Evolutionary conservation across 2,113 vertebrate species (phyloP).

Genomic region (Bagarius yarrelli): DNA sequence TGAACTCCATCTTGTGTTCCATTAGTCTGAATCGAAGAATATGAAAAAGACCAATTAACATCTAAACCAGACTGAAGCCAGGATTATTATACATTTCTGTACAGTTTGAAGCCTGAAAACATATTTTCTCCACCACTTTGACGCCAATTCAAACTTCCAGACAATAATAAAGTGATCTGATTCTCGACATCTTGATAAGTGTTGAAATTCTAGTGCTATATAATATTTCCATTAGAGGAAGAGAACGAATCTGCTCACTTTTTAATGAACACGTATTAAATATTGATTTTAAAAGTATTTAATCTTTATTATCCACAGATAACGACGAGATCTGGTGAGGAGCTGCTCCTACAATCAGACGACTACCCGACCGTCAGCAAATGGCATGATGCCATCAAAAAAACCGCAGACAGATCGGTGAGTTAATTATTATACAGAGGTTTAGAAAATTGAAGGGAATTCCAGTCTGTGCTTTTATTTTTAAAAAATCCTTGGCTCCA

Average conservation of each 20-base stretch:
- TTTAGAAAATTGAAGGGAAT: not conserved
- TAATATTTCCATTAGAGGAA: not conserved
- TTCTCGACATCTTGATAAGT: not conserved
- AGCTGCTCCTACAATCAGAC: constrained; percentile 84
- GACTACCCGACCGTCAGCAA: constrained; percentile 79
- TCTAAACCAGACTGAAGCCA: not conserved
- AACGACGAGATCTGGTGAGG: constrained; percentile 80
- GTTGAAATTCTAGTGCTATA: not conserved
- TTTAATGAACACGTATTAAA: not conserved
- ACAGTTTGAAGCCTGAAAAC: not conserved
- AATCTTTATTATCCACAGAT: constrained; percentile 64
- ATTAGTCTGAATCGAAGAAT: too few relatives aligned
- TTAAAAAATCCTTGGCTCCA: not conserved
- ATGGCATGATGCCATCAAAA: constrained; percentile 86
- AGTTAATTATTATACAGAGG: constrained; percentile 52
- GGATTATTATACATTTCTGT: too few relatives aligned
- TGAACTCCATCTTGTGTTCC: not conserved
- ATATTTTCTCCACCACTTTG: not conserved
- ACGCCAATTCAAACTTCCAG: not conserved
- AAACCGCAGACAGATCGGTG: constrained; percentile 82
- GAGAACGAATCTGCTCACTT: not conserved
- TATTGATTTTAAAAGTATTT: not conserved
- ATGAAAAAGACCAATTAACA: not conserved
- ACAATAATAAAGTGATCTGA: not conserved
- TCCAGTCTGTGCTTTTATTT: not conserved